These are phyloP conservation scores for Sebastes matsubarae DNA, from an alignment of 2,797 vertebrate genomes.

Conservation along the genomic window DNA sequence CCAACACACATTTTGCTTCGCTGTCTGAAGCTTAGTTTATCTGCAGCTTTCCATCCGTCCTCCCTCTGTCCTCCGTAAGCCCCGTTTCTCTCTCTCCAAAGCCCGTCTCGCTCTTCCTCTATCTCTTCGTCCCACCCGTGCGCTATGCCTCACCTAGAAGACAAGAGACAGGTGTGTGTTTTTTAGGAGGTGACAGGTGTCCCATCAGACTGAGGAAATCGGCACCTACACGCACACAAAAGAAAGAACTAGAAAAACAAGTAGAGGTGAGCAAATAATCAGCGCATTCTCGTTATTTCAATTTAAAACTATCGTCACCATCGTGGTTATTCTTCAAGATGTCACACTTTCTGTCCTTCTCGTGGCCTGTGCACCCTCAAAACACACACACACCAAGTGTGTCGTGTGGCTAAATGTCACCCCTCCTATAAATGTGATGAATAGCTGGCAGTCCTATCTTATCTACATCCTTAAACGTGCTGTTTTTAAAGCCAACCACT, in stretches of 20 bases:
- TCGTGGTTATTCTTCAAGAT: background rate
- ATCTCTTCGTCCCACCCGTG: constrained; percentile 60
- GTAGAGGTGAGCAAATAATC: background rate
- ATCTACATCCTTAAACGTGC: constrained; percentile 53
- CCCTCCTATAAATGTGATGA: constrained; percentile 54
- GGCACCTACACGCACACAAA: background rate
- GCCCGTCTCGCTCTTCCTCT: constrained; percentile 49
- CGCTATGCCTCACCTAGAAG: constrained; percentile 45
- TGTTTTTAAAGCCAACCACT: constrained; percentile 35
- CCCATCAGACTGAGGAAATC: background rate
- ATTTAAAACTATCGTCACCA: background rate
- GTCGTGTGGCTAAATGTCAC: constrained; percentile 60
- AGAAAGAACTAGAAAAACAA: background rate
- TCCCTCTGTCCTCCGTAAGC: constrained; percentile 56
- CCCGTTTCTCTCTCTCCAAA: constrained; percentile 48
- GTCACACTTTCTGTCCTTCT: background rate
- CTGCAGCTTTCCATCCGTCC: constrained; percentile 64
- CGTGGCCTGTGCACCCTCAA: constrained; percentile 1
- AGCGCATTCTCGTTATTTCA: background rate
- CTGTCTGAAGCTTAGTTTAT: constrained; percentile 73
- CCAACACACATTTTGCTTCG: constrained; percentile 52
- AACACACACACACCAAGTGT: constrained; percentile 9
- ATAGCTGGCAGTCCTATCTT: constrained; percentile 53
- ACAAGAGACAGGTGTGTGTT: constrained; percentile 50
- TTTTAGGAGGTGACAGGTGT: constrained; percentile 23